Conservation (phyloP, 2,888 invertebrate species). For the Petrolisthes cinctipes region DNA sequence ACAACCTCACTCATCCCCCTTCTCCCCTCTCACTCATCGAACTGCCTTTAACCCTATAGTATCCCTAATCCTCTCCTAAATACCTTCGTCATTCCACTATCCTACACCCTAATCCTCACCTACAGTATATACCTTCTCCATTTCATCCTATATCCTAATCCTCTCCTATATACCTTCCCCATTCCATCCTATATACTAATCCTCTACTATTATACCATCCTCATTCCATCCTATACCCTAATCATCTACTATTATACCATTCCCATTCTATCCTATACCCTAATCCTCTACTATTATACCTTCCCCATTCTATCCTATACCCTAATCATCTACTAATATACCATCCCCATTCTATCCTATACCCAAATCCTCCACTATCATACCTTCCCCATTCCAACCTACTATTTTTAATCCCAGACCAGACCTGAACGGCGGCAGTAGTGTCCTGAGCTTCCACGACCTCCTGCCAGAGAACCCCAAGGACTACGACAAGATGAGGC, state of each 20-base stretch:
- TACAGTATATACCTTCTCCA: no score
- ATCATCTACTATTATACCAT: no score
- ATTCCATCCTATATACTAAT: no score
- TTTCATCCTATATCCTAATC: no score
- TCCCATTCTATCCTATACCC: not conserved
- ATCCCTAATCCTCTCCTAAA: not conserved
- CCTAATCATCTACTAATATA: no score
- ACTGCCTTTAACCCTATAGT: no score
- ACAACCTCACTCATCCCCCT: not conserved
- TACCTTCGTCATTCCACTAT: not conserved
- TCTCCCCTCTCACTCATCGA: no score
- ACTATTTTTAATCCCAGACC: not conserved
- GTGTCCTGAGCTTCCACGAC: constrained; percentile 49
- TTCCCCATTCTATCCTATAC: no score
- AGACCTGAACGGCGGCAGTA: not conserved
- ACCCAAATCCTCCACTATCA: no score
- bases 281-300: no score
- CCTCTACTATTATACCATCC: not conserved
- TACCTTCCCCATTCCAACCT: not conserved
- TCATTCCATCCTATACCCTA: not conserved
- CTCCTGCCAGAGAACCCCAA: constrained; percentile 50
- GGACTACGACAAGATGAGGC: constrained; percentile 90
- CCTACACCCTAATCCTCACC: not conserved
- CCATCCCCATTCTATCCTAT: no score
- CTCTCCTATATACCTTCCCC: no score